phyloP scores from a whole-genome alignment of 2,888 invertebrate genomes.

The Napeogenes sylphis region DNA sequence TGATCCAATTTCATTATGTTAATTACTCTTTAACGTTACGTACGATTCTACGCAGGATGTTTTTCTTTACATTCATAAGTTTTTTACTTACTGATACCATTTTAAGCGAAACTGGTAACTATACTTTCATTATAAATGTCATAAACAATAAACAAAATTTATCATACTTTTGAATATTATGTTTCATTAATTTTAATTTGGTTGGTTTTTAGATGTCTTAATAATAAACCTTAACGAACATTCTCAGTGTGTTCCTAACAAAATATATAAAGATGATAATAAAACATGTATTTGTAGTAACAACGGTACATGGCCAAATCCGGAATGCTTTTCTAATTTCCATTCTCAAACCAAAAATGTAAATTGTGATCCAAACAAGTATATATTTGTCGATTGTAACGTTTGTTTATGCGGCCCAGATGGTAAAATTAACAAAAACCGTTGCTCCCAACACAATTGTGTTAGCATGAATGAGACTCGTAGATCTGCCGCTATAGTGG shows the following conservation, averaged over 20 bases:
- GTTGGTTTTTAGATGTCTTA: neutral
- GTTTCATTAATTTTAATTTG: neutral
- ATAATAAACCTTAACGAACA: neutral
- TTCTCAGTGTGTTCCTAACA: constrained; percentile 41
- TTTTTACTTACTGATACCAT: too few species aligned
- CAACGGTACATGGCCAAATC: constrained; percentile 51
- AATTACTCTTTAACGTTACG: neutral
- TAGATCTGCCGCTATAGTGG: constrained; percentile 35
- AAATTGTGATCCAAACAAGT: constrained; percentile 47
- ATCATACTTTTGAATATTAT: too few species aligned
- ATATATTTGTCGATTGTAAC: constrained; percentile 51
- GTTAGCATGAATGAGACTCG: constrained; percentile 14
- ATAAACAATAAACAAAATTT: too few species aligned
- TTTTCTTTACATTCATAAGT: neutral
- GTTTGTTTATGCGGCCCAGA: constrained; percentile 50
- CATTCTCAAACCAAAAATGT: constrained; percentile 18
- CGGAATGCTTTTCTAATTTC: constrained; percentile 35
- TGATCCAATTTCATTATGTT: neutral
- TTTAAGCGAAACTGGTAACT: too few species aligned
- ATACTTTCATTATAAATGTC: too few species aligned
- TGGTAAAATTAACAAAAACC: constrained; percentile 43
- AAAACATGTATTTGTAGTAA: constrained; percentile 50
- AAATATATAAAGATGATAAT: constrained; percentile 40
- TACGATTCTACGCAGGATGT: neutral
- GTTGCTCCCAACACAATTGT: constrained; percentile 56